These are phyloP conservation scores for Notospermus geniculatus DNA, from an alignment of 1,140 invertebrate genomes.

Conservation along the genomic window DNA sequence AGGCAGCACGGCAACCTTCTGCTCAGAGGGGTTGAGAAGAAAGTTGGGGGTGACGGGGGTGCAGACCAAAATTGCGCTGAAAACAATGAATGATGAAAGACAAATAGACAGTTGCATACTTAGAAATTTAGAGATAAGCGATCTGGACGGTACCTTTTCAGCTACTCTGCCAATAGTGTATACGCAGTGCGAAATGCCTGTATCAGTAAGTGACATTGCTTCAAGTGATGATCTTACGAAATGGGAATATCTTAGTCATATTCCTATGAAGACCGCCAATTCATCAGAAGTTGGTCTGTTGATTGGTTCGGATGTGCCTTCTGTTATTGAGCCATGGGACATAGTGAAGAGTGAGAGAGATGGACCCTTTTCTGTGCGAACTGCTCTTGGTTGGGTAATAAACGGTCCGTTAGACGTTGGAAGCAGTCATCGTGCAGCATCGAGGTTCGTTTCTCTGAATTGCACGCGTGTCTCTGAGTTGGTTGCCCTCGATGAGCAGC, in stretches of 20 bases:
- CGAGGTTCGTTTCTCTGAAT: no score
- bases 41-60: neutral
- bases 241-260: slow-evolving; percentile 8
- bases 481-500: no score
- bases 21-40: neutral
- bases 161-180: neutral
- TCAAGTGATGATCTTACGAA: neutral
- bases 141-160: neutral
- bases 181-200: slow-evolving; percentile 1
- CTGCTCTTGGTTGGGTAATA: no score
- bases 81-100: neutral
- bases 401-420: no score
- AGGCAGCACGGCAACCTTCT: neutral
- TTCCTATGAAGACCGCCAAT: neutral
- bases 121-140: neutral
- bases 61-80: neutral
- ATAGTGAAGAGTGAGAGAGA: no score
- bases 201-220: neutral
- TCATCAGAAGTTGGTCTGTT: slow-evolving; percentile 9
- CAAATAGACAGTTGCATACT: neutral
- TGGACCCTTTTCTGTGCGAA: no score
- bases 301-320: slow-evolving; percentile 10
- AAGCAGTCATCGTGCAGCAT: no score
- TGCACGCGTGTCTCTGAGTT: no score
- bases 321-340: no score